phyloP scores from a whole-genome alignment of 2,888 invertebrate genomes.

The Atherix ibis region DNA sequence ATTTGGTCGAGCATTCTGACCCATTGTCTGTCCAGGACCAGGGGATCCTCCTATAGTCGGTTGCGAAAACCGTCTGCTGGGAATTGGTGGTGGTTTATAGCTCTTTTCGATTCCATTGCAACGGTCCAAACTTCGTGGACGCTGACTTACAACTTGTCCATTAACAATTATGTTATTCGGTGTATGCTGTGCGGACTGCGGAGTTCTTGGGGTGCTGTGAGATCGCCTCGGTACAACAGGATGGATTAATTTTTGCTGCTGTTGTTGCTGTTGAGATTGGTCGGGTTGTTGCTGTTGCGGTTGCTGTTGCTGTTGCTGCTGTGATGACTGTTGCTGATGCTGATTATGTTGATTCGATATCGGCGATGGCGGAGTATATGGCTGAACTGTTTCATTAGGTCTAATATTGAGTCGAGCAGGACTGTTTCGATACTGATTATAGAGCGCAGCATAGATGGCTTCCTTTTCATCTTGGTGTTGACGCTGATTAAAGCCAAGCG shows the following conservation, averaged over 20 bases:
- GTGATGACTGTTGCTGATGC: neutral
- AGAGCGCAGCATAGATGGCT: constrained; percentile 24
- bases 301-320: constrained; percentile 5
- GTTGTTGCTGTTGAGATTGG: constrained; percentile 5
- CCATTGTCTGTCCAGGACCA: constrained; percentile 2
- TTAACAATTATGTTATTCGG: constrained; percentile 8
- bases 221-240: constrained; percentile 28
- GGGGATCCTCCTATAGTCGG: constrained; percentile 4
- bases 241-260: constrained; percentile 11
- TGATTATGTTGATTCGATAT: constrained; percentile 4
- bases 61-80: constrained; percentile 20
- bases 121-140: constrained; percentile 30
- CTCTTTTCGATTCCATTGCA: constrained; percentile 21
- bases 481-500: constrained; percentile 1
- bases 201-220: constrained; percentile 27
- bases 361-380: constrained; percentile 15
- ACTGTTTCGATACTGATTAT: constrained; percentile 27
- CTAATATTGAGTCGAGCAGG: constrained; percentile 17
- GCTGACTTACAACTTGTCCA: constrained; percentile 15
- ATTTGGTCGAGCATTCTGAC: constrained; percentile 6
- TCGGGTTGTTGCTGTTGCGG: constrained; percentile 4
- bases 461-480: constrained; percentile 21
- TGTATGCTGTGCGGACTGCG: constrained; percentile 10
- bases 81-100: constrained; percentile 27
- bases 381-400: constrained; percentile 11